Conservation (phyloP, 2,888 invertebrate genomes). For the Adineta ricciae region DNA sequence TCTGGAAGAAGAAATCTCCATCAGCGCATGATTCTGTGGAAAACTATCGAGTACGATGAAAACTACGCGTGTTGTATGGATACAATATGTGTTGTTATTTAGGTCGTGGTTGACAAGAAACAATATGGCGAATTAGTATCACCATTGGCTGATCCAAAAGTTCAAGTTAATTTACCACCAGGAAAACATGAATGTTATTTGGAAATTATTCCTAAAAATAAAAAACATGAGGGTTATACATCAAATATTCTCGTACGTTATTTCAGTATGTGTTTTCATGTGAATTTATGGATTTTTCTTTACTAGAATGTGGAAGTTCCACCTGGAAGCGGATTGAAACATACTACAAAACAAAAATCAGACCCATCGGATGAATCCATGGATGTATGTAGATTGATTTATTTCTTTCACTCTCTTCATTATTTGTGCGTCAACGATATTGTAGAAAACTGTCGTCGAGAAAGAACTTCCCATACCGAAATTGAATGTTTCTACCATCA, state of each 20-base stretch:
- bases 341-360: background rate
- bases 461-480: background rate
- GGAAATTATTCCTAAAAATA: background rate
- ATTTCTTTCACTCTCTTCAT: background rate
- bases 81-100: background rate
- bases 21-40: background rate
- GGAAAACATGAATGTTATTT: slow-evolving; percentile 14
- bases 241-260: background rate
- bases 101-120: slow-evolving; percentile 4
- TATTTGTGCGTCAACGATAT: background rate
- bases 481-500: background rate
- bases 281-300: background rate
- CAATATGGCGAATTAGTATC: background rate
- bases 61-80: too few relatives aligned
- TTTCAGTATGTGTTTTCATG: background rate
- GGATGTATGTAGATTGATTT: background rate
- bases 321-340: background rate
- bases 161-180: background rate
- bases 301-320: background rate
- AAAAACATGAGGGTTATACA: background rate
- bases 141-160: background rate
- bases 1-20: background rate
- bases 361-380: too few relatives aligned
- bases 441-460: background rate
- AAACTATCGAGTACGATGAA: background rate